These are phyloP conservation scores for Scaptomyza tumidula DNA, from an alignment of 2,888 invertebrate genomes.

Conservation along the genomic window DNA sequence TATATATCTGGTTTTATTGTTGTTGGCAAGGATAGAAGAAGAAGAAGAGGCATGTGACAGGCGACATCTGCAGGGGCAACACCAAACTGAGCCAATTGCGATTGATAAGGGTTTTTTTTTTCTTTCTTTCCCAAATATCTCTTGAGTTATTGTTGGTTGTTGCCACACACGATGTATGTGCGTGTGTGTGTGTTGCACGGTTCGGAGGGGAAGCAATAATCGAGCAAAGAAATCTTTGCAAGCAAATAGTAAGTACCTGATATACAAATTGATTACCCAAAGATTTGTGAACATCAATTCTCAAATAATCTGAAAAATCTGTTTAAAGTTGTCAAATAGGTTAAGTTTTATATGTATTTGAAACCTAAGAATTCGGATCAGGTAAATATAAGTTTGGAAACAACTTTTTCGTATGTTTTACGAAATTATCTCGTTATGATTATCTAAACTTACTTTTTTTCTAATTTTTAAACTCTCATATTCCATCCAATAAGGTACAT, in stretches of 20 bases:
- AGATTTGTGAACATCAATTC: neutral
- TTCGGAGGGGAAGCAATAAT: too few relatives aligned
- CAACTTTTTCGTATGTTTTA: too few relatives aligned
- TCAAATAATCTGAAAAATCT: neutral
- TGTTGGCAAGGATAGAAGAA: neutral
- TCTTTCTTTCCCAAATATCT: constrained; percentile 25
- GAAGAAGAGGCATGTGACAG: neutral
- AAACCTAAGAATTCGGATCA: neutral
- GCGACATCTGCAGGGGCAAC: constrained; percentile 48
- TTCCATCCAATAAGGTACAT: too few relatives aligned
- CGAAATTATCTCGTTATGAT: too few relatives aligned
- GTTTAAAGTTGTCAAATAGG: neutral
- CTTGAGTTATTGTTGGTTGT: constrained; percentile 14
- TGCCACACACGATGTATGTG: constrained; percentile 47
- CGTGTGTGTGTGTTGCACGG: too few relatives aligned
- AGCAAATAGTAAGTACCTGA: constrained; percentile 1
- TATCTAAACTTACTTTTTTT: too few relatives aligned
- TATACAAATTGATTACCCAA: neutral
- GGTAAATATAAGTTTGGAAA: neutral
- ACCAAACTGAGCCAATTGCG: constrained; percentile 44
- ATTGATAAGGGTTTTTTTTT: constrained; percentile 59
- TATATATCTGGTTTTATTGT: constrained; percentile 27
- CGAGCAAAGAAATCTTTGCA: neutral
- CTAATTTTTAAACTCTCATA: too few relatives aligned
- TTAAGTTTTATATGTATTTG: neutral